phyloP scores from a whole-genome alignment of 1,140 invertebrate genomes.

The Drosophila teissieri region DNA sequence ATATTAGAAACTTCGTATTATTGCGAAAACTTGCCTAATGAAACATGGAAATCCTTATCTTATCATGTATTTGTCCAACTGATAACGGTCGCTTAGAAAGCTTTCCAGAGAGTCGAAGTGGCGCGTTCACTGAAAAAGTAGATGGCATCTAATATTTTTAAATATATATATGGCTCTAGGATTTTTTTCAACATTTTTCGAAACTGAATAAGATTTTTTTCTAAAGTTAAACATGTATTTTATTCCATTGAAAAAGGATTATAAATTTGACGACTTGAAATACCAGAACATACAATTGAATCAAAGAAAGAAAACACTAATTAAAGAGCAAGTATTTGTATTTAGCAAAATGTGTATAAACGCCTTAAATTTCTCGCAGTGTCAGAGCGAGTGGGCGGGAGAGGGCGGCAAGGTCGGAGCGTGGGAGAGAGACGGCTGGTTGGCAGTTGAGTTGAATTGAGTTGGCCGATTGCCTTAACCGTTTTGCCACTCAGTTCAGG shows the following conservation, averaged over 20 bases:
- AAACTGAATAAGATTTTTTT: too few species aligned
- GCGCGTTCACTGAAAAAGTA: conserved; percentile 5
- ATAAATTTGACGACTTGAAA: too few species aligned
- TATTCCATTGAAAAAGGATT: too few species aligned
- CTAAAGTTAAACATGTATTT: too few species aligned
- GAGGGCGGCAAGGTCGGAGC: conserved; percentile 21
- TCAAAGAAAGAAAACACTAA: too few species aligned
- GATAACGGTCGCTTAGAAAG: conserved; percentile 54
- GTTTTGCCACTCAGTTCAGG: conserved; percentile 73
- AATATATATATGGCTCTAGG: too few species aligned
- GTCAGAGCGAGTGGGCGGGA: conserved; percentile 11
- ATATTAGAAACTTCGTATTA: conserved; percentile 6
- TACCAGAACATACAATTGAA: too few species aligned
- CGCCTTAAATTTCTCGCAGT: background rate
- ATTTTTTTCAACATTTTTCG: too few species aligned
- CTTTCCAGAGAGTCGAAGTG: conserved; percentile 14
- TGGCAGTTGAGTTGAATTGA: background rate
- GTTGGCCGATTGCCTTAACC: conserved; percentile 49
- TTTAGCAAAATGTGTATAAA: too few species aligned
- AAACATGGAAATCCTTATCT: conserved; percentile 47
- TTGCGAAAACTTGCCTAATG: conserved; percentile 55
- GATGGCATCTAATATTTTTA: background rate
- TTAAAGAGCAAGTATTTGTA: too few species aligned
- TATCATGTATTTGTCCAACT: conserved; percentile 66
- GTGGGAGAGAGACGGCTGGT: conserved; percentile 19